Evolutionary conservation across 1,140 invertebrate genomes (phyloP), one percentile per base, ranked within the genome.

Genomic region (Archivesica marissinica): DNA sequence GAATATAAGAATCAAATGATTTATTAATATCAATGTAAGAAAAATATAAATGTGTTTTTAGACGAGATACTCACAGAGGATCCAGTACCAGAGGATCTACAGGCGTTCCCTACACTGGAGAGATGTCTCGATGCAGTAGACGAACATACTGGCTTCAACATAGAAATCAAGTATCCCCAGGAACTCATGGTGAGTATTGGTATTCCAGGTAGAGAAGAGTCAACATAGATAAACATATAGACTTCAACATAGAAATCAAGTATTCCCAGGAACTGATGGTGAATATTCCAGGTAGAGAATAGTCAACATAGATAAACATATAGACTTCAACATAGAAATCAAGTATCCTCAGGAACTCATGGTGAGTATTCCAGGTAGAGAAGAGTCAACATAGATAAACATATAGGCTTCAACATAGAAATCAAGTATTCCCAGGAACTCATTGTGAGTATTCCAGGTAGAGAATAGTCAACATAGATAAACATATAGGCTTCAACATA

Each of bases 101-200:
- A 98, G 91, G 98, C 98, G n/a, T 99, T 99, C 91, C 98, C 98
- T 9, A 97, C 97, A 11, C 94, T 99, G 17, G 95, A 97, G 91
- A 95, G 96, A 82, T 86, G 86, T 78, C 89, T 92, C 17, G 96
- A 97, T 91, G 95, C 95, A 17, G 94, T 99, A 7, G 97, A 98
- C 90, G 94, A 95, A 28, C 96, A 97, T 92, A 96, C 98, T 74
- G 98, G 98, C 0, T 99, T 98, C 89, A 99, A 99, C 94, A 96
- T 99, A 86, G 98, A 99, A 95, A 96, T 99, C 17, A 99, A 99
- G 92, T 99, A 97, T 97, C 98, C 97, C 0, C 97, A 98, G 96
- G 95, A 35, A 44, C 33, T 83, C 3, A 30, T 33, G 80, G 80
- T 83, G n/a, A 81, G 44, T 47, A 9, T 47, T 47, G 44, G 17